A percentile compares a stretch with the other conserved stretches of the same genome.
Conservation (phyloP, 2,888 invertebrate species). For the Tolmerus cingulatus region DNA sequence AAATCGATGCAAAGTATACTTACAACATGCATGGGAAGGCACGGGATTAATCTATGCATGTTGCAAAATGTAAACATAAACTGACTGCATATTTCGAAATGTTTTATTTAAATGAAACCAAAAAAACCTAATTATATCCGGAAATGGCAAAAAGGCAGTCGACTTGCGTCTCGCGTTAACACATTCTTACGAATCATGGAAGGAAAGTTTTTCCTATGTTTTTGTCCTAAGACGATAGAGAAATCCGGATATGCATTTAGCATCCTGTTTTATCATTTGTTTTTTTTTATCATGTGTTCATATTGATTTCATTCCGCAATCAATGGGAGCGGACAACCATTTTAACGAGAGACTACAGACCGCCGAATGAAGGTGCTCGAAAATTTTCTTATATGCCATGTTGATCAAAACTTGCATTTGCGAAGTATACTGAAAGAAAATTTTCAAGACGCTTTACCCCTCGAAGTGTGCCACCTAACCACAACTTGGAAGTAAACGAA, state of each 20-base stretch:
- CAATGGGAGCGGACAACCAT: slow-evolving; percentile 36
- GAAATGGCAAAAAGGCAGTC: slow-evolving; percentile 24
- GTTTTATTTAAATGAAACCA: background rate
- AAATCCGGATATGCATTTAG: background rate
- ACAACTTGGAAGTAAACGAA: background rate
- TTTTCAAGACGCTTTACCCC: background rate
- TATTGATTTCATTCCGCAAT: slow-evolving; percentile 33
- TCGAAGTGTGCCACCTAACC: background rate
- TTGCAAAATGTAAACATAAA: too few species aligned
- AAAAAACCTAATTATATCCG: background rate
- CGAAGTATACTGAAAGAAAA: background rate
- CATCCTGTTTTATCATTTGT: background rate
- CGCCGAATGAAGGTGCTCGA: background rate
- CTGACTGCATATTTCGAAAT: background rate
- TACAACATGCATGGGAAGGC: too few species aligned
- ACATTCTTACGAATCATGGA: slow-evolving; percentile 15
- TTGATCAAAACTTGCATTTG: background rate
- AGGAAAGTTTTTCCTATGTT: background rate
- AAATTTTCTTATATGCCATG: background rate
- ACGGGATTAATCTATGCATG: too few species aligned
- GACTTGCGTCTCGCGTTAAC: slow-evolving; percentile 5
- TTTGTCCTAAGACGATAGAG: slow-evolving; percentile 13
- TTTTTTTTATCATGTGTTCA: background rate
- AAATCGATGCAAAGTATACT: too few species aligned
- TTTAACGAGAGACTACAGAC: slow-evolving; percentile 7